These are phyloP conservation scores for Pogona vitticeps DNA, from an alignment of 2,113 vertebrate species.

Conservation along the genomic window DNA sequence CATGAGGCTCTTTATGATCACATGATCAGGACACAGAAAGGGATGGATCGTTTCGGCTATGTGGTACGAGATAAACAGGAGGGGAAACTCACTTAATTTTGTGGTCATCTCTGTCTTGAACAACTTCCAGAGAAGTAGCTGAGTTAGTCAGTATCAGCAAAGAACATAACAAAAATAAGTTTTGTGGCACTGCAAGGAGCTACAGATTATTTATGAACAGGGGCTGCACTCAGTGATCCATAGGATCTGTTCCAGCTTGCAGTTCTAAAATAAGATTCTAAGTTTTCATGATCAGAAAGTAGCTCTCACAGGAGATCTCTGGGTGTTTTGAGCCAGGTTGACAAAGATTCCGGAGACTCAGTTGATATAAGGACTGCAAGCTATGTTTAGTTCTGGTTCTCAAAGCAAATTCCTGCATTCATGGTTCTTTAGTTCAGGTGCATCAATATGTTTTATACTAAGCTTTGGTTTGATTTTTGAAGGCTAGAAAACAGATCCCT, in stretches of 20 bases:
- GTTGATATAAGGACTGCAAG: neutral
- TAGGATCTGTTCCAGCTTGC: no score
- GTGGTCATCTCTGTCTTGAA: neutral
- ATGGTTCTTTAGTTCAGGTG: neutral
- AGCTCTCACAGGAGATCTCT: neutral
- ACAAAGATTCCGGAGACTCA: no score
- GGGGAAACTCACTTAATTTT: neutral
- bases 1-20: no score
- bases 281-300: neutral
- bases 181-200: neutral
- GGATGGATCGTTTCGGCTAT: neutral
- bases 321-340: neutral
- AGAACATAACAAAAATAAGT: neutral
- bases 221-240: no score
- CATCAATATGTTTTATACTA: no score
- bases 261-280: no score
- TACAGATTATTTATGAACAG: neutral
- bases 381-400: neutral
- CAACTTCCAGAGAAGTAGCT: neutral
- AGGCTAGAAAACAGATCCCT: neutral
- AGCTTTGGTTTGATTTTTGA: neutral
- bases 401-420: neutral
- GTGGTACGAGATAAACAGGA: neutral
- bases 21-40: neutral
- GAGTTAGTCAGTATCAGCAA: neutral